phyloP scores from a whole-genome alignment of 2,113 vertebrate species.

The Myrmecobius fasciatus region DNA sequence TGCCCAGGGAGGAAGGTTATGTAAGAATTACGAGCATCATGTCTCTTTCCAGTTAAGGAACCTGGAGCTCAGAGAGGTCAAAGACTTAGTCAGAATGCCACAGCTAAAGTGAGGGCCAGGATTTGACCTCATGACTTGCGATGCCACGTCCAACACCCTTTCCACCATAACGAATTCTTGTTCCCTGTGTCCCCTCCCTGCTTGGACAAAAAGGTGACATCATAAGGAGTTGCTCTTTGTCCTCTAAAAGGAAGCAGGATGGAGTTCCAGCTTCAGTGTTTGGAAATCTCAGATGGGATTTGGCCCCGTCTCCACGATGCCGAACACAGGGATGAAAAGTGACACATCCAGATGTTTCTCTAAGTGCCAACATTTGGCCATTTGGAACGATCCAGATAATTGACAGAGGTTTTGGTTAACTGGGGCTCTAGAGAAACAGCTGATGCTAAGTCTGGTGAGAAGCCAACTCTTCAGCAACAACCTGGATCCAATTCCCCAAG shows the following conservation, averaged over 20 bases:
- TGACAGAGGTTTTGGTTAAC: slow-evolving; percentile 31
- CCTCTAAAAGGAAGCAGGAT: slow-evolving; percentile 20
- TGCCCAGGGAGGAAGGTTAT: neutral
- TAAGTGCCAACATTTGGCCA: slow-evolving; percentile 19
- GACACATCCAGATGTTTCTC: slow-evolving; percentile 34
- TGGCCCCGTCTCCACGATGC: slow-evolving; percentile 21
- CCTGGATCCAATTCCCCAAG: slow-evolving; percentile 61
- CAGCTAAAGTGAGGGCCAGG: neutral
- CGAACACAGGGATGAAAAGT: slow-evolving; percentile 44
- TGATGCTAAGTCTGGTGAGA: slow-evolving; percentile 25
- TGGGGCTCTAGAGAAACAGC: slow-evolving; percentile 36
- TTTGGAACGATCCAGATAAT: slow-evolving; percentile 59
- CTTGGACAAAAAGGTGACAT: neutral
- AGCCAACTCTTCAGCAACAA: slow-evolving; percentile 60
- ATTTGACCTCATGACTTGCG: neutral
- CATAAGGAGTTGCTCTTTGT: slow-evolving; percentile 23
- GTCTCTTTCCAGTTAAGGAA: neutral
- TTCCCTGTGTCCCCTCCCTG: neutral
- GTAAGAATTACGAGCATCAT: neutral
- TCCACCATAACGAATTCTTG: neutral
- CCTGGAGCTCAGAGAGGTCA: neutral
- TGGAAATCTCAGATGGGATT: slow-evolving; percentile 26
- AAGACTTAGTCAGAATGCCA: neutral
- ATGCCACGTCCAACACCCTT: neutral
- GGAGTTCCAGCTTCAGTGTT: slow-evolving; percentile 28